Evolutionary conservation across 2,113 vertebrate species (phyloP), one percentile per base, ranked within the genome.

Genomic region (Pedetes capensis): DNA sequence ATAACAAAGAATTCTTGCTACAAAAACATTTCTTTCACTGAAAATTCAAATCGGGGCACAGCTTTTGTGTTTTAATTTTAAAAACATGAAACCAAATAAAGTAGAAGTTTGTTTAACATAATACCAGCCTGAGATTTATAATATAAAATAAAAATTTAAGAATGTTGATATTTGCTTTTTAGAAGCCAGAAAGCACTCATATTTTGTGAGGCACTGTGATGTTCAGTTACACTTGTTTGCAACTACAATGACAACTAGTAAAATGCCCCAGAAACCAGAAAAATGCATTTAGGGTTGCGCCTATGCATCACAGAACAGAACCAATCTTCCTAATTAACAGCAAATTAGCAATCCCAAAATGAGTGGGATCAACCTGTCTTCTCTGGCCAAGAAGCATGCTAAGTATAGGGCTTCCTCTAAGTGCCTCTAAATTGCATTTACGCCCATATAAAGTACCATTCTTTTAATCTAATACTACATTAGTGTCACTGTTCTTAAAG

Each of bases 291-390:
- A 97, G 98, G 98, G 98, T 93, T 98, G 98, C 98, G 98, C 98
- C 98, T 98, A 98, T 98, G 98, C 99, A 99, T 99, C 98, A 97
- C 94, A 98, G 98, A 99, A 99, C 98, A 99, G 99, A 99, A 99
- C 99, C 99, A 99, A 99, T 99, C 99, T 99, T 98, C 98, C 99
- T 99, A 99, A 99, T 99, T 99, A 99, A 99, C 98, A 98, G 99
- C 98, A 99, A 99, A 99, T 99, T 99, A 99, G 99, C 97, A 98
- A 98, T 98, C 99, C 99, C 98, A 99, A 99, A 99, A 99, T 99
- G 99, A 99, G 99, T 98, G 98, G 99, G 98, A 99, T 99, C 99
- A 99, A 98, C 99, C 99, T 99, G 99, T 98, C 98, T 98, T 98
- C 98, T 98, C 98, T 98, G 98, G 99, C 99, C 98, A 98, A 98